Evolutionary conservation across 2,113 vertebrate species (phyloP), one percentile per base, ranked within the genome.

Genomic region (Motacilla tschutschensis): DNA sequence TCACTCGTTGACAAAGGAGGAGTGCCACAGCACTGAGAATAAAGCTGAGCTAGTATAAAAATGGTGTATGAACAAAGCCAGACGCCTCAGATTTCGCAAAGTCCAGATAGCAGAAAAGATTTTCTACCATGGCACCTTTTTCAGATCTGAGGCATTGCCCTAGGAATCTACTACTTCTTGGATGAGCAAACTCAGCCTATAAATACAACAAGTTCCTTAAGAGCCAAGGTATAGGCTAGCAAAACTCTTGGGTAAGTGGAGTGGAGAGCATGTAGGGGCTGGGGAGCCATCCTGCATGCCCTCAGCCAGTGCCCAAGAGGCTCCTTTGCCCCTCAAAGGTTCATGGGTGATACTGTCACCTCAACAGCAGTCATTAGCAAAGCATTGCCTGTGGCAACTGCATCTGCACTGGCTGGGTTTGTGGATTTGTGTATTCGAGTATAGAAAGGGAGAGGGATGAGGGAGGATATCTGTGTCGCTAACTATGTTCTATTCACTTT

Each of bases 351-450:
- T 2, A 1, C 18, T 1, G 0, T 28, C 47, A n/a, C 28, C 31
- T 46, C 2, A 0, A 26, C 4, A 60, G 46, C 18, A n/a, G 40
- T 24, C 1, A 0, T 25, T 54, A 69, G 55, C 6, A 69, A 85
- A 62, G 51, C 24, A 60, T 8, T 1, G 7, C 15, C 66, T 51
- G 12, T 22, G 54, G 29, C 33, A 46, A 65, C 38, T 64, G 25
- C 28, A 59, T 31, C 43, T 3, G 4, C 62, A 17, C 25, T 21
- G 51, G 46, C 1, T 3, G 19, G 25, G 29, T 10, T 46, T 66
- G 15, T 1, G 0, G n/a, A n/a, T 70, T 69, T 73, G 12, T 50
- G 20, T 62, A 15, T 16, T 57, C 0, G 0, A 60, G 19, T 22
- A 8, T 3, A 70, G 33, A 36, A 76, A 76, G 10, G 7, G 8